phyloP scores from a whole-genome alignment of 2,113 vertebrate species.

The Solea solea region DNA sequence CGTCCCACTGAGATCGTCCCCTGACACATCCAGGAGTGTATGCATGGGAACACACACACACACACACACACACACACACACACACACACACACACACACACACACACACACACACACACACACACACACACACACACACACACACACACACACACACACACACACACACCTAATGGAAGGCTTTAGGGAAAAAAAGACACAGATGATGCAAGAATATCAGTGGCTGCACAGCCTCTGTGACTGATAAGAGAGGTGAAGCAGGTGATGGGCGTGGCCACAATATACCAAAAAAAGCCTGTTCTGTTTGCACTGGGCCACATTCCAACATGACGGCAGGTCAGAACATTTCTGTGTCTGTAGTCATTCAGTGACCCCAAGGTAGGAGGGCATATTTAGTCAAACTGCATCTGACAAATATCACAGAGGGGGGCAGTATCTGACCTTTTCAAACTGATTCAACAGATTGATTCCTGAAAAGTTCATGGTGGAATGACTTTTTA shows the following conservation, averaged over 20 bases:
- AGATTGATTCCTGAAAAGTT: background rate
- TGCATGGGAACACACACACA: constrained; percentile 15
- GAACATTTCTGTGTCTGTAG: background rate
- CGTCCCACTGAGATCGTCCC: constrained; percentile 64
- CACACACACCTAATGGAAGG: constrained; percentile 46
- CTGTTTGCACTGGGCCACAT: constrained; percentile 10
- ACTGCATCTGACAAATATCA: background rate
- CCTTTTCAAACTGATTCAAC: background rate
- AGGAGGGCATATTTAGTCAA: constrained; percentile 4
- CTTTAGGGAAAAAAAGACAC: constrained; percentile 51
- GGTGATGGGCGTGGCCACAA: background rate
- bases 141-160: constrained; percentile 17
- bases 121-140: constrained; percentile 10
- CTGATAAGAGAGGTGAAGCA: constrained; percentile 31
- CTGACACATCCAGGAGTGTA: constrained; percentile 54
- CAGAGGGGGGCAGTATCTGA: background rate
- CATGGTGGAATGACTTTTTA: background rate
- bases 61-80: constrained; percentile 24
- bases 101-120: constrained; percentile 14
- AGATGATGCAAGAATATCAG: constrained; percentile 32
- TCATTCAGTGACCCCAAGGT: constrained; percentile 4
- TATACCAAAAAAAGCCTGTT: background rate
- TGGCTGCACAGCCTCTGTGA: background rate
- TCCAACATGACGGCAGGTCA: constrained; percentile 6
- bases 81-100: no score